Conservation (phyloP, 2,888 invertebrate genomes). For the Clanis bilineata region DNA sequence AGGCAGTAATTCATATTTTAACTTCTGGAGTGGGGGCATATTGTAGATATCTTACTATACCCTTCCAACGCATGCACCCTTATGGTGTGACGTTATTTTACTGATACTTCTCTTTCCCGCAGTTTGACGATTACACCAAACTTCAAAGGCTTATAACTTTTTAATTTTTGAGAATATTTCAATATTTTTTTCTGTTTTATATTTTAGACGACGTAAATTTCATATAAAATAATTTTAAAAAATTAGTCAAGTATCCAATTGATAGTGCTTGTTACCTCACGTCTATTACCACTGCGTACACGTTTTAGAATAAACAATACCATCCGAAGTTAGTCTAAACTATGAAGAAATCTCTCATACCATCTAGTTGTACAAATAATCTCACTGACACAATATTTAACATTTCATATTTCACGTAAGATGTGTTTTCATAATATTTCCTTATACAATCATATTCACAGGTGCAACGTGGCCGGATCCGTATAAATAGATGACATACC, state of each 20-base stretch:
- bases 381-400: neutral
- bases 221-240: neutral
- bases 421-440: neutral
- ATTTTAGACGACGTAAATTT: too few species aligned
- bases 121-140: too few species aligned
- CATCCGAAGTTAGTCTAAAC: neutral
- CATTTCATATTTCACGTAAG: neutral
- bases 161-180: too few species aligned
- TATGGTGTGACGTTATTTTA: too few species aligned
- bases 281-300: neutral
- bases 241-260: neutral
- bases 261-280: neutral
- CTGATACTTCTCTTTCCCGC: too few species aligned
- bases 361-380: slow-evolving; percentile 2
- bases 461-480: neutral
- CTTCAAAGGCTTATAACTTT: too few species aligned
- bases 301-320: neutral
- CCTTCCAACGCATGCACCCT: too few species aligned
- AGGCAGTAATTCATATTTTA: too few species aligned
- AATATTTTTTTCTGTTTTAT: too few species aligned
- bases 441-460: neutral
- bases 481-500: neutral
- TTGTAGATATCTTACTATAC: too few species aligned
- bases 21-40: too few species aligned
- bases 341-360: neutral